Conservation (phyloP, 2,888 invertebrate genomes). For the Rambutsinella grinnellia region DNA sequence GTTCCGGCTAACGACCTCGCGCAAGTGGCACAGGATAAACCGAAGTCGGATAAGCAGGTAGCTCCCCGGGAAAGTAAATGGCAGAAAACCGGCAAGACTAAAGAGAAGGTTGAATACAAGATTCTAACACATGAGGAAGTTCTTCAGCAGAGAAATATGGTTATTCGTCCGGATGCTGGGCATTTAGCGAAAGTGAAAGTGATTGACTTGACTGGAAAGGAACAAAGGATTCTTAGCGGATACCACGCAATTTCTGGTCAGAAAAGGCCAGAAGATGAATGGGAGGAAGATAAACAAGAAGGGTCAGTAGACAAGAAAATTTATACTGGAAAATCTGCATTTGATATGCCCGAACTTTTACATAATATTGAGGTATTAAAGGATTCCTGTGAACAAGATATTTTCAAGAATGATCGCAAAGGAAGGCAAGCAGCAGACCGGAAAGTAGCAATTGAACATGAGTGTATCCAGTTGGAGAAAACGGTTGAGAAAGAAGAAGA, state of each 20-base stretch:
- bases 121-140: conserved; percentile 90
- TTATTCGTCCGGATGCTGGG: conserved; percentile 64
- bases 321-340: conserved; percentile 67
- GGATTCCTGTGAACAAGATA: conserved; percentile 94
- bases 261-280: conserved; percentile 67
- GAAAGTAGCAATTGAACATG: conserved; percentile 83
- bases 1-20: conserved; percentile 66
- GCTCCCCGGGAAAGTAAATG: conserved; percentile 54
- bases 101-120: conserved; percentile 77
- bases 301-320: conserved; percentile 19
- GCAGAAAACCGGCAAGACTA: conserved; percentile 58
- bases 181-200: conserved; percentile 89
- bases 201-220: conserved; percentile 98
- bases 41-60: conserved; percentile 28
- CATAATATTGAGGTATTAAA: conserved; percentile 89
- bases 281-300: conserved; percentile 73
- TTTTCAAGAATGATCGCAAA: conserved; percentile 86
- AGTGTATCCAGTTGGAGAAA: conserved; percentile 79
- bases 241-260: conserved; percentile 88
- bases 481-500: conserved; percentile 80
- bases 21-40: conserved; percentile 16
- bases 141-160: conserved; percentile 81
- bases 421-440: conserved; percentile 84
- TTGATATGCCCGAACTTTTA: conserved; percentile 86
- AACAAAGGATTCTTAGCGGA: conserved; percentile 90